phyloP scores from a whole-genome alignment of 2,113 vertebrate species.

The Lophotis ruficrista region DNA sequence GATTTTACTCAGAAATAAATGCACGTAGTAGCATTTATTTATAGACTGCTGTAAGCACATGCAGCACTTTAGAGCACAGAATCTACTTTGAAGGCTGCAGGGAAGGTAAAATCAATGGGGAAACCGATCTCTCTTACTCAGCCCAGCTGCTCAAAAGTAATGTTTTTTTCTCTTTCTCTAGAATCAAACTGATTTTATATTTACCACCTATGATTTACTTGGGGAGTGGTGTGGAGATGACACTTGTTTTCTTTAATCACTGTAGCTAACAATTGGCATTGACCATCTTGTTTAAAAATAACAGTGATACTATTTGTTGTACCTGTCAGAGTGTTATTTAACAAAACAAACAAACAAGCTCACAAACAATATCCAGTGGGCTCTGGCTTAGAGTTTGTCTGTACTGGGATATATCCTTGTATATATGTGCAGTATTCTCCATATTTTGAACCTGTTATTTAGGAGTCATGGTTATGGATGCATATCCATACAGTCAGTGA shows the following conservation, averaged over 20 bases:
- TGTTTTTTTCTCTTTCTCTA: background rate
- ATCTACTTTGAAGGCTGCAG: background rate
- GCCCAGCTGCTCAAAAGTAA: background rate
- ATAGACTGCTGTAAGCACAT: conserved; percentile 18
- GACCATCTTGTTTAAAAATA: background rate
- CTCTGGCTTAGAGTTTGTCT: background rate
- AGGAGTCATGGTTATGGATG: background rate
- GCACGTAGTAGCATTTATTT: conserved; percentile 48
- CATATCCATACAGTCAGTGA: background rate
- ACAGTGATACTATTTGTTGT: background rate
- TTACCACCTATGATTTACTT: background rate
- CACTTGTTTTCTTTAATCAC: background rate
- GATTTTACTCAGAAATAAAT: conserved; percentile 57
- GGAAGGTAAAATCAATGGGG: background rate
- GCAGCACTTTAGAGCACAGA: conserved; percentile 4
- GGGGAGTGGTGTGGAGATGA: background rate
- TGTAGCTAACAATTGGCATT: background rate
- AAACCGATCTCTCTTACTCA: conserved; percentile 6
- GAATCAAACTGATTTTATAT: background rate
- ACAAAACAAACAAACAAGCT: background rate
- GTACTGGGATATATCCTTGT: background rate
- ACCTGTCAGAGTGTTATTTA: background rate
- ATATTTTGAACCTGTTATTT: background rate
- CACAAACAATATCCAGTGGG: background rate
- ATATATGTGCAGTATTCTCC: background rate